phyloP scores from a whole-genome alignment of 2,888 invertebrate species.

The Polymixis lichenea region DNA sequence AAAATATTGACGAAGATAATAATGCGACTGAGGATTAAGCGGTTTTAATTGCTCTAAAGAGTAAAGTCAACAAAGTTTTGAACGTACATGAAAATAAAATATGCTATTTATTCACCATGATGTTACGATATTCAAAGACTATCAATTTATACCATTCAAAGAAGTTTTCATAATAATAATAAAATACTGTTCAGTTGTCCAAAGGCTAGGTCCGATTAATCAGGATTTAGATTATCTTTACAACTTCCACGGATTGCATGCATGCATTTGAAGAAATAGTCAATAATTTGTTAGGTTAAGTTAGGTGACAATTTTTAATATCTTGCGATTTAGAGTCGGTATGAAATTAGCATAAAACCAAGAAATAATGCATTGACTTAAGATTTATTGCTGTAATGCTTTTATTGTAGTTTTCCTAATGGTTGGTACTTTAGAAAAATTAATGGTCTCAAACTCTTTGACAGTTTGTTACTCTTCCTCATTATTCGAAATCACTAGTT shows the following conservation, averaged over 20 bases:
- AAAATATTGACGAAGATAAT: not conserved
- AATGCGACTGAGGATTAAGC: not conserved
- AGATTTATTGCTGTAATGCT: slow-evolving; percentile 22
- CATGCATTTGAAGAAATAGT: slow-evolving; percentile 31
- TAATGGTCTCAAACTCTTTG: not conserved
- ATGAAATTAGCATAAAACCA: slow-evolving; percentile 15
- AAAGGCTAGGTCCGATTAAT: slow-evolving; percentile 45
- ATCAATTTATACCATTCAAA: not conserved
- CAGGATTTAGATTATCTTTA: slow-evolving; percentile 50
- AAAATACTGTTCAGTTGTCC: slow-evolving; percentile 1
- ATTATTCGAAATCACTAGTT: not conserved
- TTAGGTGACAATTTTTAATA: slow-evolving; percentile 37
- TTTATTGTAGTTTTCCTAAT: not conserved
- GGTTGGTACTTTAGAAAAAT: not conserved
- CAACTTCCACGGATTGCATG: slow-evolving; percentile 20
- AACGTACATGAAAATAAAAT: not conserved
- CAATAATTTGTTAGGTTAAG: slow-evolving; percentile 19
- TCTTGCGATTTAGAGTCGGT: slow-evolving; percentile 4
- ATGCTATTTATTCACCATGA: not conserved
- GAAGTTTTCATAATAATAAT: slow-evolving; percentile 9
- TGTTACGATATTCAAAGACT: not conserved
- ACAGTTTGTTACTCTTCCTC: not conserved
- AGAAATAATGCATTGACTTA: slow-evolving; percentile 13
- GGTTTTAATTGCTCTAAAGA: not conserved
- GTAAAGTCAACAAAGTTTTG: not conserved